These are phyloP conservation scores for Dreissena rostriformis DNA, from an alignment of 1,140 invertebrate genomes.

Conservation along the genomic window DNA sequence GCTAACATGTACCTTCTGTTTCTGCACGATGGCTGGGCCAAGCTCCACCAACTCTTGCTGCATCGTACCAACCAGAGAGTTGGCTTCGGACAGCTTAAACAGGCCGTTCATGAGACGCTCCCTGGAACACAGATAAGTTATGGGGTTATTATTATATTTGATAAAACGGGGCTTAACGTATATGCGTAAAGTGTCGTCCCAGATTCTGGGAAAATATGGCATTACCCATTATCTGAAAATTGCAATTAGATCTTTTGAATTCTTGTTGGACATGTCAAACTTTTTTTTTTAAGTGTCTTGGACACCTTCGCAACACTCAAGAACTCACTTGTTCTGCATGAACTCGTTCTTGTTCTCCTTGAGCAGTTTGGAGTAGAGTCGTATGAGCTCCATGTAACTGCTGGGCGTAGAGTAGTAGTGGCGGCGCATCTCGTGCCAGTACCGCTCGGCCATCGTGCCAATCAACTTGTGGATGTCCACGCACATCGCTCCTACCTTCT, in stretches of 20 bases:
- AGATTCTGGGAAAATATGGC: background rate
- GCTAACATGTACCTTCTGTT: conserved; percentile 72
- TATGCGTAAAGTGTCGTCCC: no score
- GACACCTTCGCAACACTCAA: background rate
- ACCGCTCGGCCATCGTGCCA: conserved; percentile 86
- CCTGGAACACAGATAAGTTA: conserved; percentile 58
- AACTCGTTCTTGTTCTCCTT: conserved; percentile 77
- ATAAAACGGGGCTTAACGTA: no score
- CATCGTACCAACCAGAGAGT: conserved; percentile 78
- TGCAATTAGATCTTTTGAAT: background rate
- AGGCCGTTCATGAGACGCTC: conserved; percentile 77
- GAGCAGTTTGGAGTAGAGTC: conserved; percentile 85
- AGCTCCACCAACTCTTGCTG: conserved; percentile 77
- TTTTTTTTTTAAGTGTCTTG: background rate
- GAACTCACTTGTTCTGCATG: conserved; percentile 73
- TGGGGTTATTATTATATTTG: no score
- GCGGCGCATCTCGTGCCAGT: conserved; percentile 90
- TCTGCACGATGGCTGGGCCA: conserved; percentile 79
- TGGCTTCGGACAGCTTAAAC: conserved; percentile 78
- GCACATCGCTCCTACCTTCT: conserved; percentile 83
- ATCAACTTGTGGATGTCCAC: conserved; percentile 86
- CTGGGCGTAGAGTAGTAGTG: conserved; percentile 93
- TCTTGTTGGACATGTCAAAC: background rate
- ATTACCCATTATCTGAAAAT: background rate
- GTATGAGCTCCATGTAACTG: conserved; percentile 92